phyloP scores from a whole-genome alignment of 2,888 invertebrate species.

The Panopea generosa region DNA sequence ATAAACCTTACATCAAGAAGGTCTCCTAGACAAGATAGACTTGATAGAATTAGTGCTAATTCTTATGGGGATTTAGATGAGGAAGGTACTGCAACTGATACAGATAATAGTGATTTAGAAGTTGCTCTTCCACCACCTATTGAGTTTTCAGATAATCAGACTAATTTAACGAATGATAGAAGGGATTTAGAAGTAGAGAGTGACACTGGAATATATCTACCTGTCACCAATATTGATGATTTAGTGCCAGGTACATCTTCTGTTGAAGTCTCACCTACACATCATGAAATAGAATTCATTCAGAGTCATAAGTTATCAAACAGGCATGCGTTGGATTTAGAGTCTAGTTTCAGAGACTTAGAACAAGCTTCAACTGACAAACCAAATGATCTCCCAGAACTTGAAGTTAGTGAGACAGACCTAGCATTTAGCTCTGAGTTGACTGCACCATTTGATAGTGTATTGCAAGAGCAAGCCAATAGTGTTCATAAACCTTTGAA shows the following conservation, averaged over 20 bases:
- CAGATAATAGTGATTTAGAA: conserved; percentile 21
- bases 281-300: conserved; percentile 28
- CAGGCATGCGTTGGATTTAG: conserved; percentile 20
- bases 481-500: conserved; percentile 25
- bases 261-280: conserved; percentile 31
- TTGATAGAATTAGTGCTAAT: conserved; percentile 18
- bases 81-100: background rate
- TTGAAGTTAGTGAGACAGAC: conserved; percentile 30
- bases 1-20: conserved; percentile 20
- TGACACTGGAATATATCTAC: conserved; percentile 21
- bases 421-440: conserved; percentile 53
- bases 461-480: conserved; percentile 49
- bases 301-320: conserved; percentile 1
- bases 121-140: conserved; percentile 72
- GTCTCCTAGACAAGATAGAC: conserved; percentile 3
- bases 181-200: background rate
- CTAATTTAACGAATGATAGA: conserved; percentile 1
- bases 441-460: conserved; percentile 57
- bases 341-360: conserved; percentile 36
- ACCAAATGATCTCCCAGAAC: conserved; percentile 4
- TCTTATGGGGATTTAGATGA: background rate
- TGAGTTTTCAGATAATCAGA: conserved; percentile 70
- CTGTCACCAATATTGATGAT: conserved; percentile 76
- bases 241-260: conserved; percentile 33
- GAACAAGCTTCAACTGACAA: conserved; percentile 35